Conservation (phyloP, 2,113 vertebrate species). For the Mesitornis unicolor region DNA sequence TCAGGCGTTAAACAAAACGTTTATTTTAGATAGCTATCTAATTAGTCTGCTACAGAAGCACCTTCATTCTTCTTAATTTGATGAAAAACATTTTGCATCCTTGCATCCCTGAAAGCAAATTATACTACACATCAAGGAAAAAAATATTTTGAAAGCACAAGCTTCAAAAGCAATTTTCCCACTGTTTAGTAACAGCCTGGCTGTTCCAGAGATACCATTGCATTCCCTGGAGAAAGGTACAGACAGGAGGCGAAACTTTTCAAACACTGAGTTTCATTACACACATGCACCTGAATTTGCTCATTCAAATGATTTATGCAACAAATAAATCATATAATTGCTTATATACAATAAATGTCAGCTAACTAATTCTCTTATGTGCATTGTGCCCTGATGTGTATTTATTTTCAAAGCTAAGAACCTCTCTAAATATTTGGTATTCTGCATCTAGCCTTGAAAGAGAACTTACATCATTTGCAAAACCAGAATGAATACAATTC, state of each 20-base stretch:
- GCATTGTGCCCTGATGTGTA: neutral
- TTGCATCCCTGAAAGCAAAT: neutral
- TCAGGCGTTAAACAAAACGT: slow-evolving; percentile 44
- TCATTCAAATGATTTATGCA: neutral
- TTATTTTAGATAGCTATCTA: slow-evolving; percentile 46
- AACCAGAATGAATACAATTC: neutral
- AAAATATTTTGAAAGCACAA: neutral
- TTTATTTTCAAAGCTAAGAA: slow-evolving; percentile 16
- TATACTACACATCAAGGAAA: neutral
- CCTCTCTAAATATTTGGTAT: neutral
- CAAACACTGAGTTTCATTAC: neutral
- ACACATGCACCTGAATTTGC: neutral
- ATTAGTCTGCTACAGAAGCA: slow-evolving; percentile 17
- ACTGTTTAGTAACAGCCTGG: neutral
- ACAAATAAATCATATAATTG: neutral
- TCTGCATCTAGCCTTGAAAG: neutral
- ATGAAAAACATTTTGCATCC: neutral
- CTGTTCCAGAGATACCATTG: neutral
- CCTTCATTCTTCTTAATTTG: neutral
- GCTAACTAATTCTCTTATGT: neutral
- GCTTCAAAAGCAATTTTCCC: neutral
- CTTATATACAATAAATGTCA: neutral
- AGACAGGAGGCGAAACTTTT: neutral
- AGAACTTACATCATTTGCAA: neutral
- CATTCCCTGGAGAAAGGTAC: neutral